Conservation (phyloP, 1,140 invertebrate genomes). For the Hermetia illucens region DNA sequence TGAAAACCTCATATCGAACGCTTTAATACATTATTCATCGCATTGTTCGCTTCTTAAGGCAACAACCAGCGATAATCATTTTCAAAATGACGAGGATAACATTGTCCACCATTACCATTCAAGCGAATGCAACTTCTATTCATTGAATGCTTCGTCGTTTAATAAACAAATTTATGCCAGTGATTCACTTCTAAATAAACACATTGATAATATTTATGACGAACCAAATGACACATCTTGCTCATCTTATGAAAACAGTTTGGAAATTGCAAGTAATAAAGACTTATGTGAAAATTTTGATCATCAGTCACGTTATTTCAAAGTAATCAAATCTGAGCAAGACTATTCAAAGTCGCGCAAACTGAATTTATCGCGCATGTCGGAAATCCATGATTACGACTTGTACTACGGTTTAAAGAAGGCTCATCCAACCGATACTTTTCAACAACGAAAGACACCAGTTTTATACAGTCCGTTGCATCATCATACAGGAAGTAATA, state of each 20-base stretch:
- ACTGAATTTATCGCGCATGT: constrained; percentile 21
- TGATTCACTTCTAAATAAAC: constrained; percentile 25
- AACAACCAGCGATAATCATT: neutral
- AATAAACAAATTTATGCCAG: constrained; percentile 23
- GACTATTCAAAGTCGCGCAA: constrained; percentile 16
- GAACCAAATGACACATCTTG: constrained; percentile 27
- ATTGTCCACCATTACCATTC: no score
- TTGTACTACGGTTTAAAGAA: constrained; percentile 22
- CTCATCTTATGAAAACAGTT: constrained; percentile 22
- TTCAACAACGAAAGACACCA: constrained; percentile 4
- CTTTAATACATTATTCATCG: neutral
- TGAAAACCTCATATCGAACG: constrained; percentile 3
- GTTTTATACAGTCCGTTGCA: constrained; percentile 19
- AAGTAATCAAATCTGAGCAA: constrained; percentile 27
- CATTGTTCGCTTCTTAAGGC: neutral
- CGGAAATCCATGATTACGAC: constrained; percentile 28
- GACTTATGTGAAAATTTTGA: constrained; percentile 23
- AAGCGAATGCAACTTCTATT: no score
- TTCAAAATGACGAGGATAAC: no score
- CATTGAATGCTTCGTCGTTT: no score
- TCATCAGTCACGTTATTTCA: constrained; percentile 27
- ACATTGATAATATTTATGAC: constrained; percentile 29
- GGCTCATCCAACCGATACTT: constrained; percentile 6
- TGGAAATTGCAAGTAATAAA: constrained; percentile 17
- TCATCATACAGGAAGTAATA: constrained; percentile 40